phyloP scores from a whole-genome alignment of 2,888 invertebrate genomes.

The Gymnocheta viridis region DNA sequence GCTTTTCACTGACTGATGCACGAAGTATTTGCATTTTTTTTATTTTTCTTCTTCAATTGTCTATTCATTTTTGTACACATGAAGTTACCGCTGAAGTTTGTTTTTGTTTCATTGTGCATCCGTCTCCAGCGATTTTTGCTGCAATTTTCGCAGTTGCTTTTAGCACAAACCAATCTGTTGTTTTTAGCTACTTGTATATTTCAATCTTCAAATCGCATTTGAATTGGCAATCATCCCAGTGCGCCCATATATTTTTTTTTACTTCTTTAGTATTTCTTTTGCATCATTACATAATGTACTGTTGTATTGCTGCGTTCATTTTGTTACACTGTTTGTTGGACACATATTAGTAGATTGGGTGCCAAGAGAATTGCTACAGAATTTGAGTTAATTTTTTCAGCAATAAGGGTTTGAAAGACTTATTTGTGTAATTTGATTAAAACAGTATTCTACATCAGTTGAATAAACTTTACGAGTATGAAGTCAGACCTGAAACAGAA shows the following conservation, averaged over 20 bases:
- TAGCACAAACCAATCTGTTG: slow-evolving; percentile 59
- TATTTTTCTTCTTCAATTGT: slow-evolving; percentile 34
- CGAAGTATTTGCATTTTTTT: slow-evolving; percentile 46
- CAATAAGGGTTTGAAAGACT: background rate
- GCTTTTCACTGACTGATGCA: slow-evolving; percentile 43
- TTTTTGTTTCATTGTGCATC: slow-evolving; percentile 4
- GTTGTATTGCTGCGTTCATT: slow-evolving; percentile 49
- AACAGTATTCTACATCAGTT: slow-evolving; percentile 15
- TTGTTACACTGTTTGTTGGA: slow-evolving; percentile 38
- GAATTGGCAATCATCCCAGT: slow-evolving; percentile 81
- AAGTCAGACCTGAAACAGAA: background rate
- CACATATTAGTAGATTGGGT: slow-evolving; percentile 12
- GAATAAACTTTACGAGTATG: background rate
- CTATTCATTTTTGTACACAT: background rate
- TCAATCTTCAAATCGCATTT: slow-evolving; percentile 79
- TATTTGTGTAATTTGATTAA: slow-evolving; percentile 43
- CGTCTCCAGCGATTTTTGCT: slow-evolving; percentile 45
- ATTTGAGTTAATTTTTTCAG: slow-evolving; percentile 14
- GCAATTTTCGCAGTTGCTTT: slow-evolving; percentile 47
- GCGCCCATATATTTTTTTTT: slow-evolving; percentile 74
- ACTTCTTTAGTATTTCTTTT: slow-evolving; percentile 29
- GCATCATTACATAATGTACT: slow-evolving; percentile 41
- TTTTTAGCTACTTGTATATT: slow-evolving; percentile 66
- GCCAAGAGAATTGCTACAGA: slow-evolving; percentile 37
- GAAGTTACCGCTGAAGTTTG: slow-evolving; percentile 19